Base-by-base conservation (phyloP, 35 echinoderm and acorn worm species). In the Eucidaris tribuloides region DNA sequence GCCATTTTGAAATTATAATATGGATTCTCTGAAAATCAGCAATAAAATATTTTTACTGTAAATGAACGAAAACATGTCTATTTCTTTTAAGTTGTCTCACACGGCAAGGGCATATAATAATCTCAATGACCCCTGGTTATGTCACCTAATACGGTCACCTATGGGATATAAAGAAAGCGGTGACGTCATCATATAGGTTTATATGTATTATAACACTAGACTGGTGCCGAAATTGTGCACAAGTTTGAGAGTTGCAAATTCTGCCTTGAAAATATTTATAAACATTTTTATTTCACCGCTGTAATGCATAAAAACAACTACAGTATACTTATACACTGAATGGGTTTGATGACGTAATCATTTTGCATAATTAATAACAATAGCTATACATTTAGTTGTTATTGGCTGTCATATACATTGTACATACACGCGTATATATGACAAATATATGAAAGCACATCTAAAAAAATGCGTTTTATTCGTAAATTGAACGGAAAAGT, bases 1-100 rank as follows among this genome's bases (percentile, higher is more conserved):
- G 68, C 68, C 68, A 74, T 74, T 42, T 74, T 74, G 38, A 20
- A 74, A 36, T 42, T 22, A 74, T 74, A 42, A 42, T 36, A 74
- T 44, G 68, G 35, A 38, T 74, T n/a, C n/a, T n/a, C n/a, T 14
- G 44, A 74, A 74, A 41, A 74, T 74, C n/a, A 7, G 37, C 7
- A 74, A 74, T 42, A 41, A 42, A 42, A 36, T 36, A 38, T 3
- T 42, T 44, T 41, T 44, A 20, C 24, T 74, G 68, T 41, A 74
- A 74, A 74, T 42, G 38, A 40, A 74, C 37, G 41, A 74, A 35
- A 74, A 44, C 25, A 25, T 25, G 68, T 74, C 37, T 11, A 74
- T 42, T 42, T 44, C 22, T 40, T 42, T 74, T 74, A 22, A 74
- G 44, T 42, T 74, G 35, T 36, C 41, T 33, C 1, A 36, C 41